phyloP scores from a whole-genome alignment of 2,888 invertebrate species.

The Acanthococcus lagerstroemiae region DNA sequence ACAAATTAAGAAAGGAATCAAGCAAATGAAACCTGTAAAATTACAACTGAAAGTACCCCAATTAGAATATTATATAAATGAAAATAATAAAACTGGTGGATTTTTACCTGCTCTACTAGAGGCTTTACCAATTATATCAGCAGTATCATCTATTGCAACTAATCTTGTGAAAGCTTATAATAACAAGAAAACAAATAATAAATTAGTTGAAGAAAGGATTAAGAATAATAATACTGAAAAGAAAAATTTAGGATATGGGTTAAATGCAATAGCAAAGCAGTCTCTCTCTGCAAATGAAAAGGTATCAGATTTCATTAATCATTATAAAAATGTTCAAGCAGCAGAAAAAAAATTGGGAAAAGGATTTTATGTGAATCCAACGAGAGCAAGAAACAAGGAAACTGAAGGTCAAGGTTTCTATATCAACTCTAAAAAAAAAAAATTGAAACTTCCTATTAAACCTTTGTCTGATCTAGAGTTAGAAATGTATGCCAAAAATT shows the following conservation, averaged over 20 bases:
- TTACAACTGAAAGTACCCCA: background rate
- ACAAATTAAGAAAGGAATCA: background rate
- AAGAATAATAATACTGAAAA: background rate
- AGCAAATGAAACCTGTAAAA: background rate
- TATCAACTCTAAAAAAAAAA: too few relatives aligned
- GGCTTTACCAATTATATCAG: too few relatives aligned
- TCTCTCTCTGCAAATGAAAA: background rate
- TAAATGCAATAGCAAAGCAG: background rate
- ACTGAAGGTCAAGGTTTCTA: too few relatives aligned
- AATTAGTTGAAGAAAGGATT: conserved; percentile 1
- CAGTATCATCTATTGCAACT: background rate
- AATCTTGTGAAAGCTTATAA: background rate
- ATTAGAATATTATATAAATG: background rate
- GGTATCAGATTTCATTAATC: too few relatives aligned
- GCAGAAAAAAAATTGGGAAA: too few relatives aligned
- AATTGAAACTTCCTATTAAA: too few relatives aligned
- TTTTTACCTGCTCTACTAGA: background rate
- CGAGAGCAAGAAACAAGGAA: too few relatives aligned
- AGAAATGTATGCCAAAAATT: too few relatives aligned
- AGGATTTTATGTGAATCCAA: too few relatives aligned
- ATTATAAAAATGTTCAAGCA: too few relatives aligned
- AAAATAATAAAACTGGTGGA: conserved; percentile 2
- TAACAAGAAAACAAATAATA: conserved; percentile 13
- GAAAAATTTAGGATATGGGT: too few relatives aligned
- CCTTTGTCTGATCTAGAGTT: too few relatives aligned